phyloP scores from a whole-genome alignment of 2,888 invertebrate species.

The Tachystola acroxantha region DNA sequence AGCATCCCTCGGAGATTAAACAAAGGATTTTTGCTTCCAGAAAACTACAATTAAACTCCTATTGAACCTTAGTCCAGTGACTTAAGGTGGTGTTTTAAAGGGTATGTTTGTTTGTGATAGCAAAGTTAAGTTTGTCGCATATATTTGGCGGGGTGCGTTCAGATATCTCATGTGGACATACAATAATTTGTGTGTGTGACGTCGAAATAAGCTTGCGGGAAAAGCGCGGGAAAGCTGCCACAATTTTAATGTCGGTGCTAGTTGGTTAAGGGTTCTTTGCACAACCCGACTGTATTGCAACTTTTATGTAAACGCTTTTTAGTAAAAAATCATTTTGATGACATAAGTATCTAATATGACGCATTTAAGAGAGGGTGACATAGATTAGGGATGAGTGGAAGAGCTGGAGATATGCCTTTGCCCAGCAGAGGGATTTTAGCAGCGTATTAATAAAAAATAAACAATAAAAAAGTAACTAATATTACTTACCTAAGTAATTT shows the following conservation, averaged over 20 bases:
- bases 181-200: slow-evolving; percentile 36
- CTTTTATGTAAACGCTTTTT: no score
- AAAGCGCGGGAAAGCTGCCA: slow-evolving; percentile 20
- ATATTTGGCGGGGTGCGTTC: slow-evolving; percentile 12
- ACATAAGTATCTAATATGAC: no score
- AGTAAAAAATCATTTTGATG: no score
- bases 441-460: no score
- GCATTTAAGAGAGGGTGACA: no score
- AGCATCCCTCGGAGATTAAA: slow-evolving; percentile 15
- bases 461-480: no score
- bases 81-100: slow-evolving; percentile 2
- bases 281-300: no score
- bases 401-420: no score
- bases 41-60: neutral
- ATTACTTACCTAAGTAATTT: no score
- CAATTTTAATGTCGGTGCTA: slow-evolving; percentile 27
- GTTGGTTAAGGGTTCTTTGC: neutral
- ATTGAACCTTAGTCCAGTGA: slow-evolving; percentile 1
- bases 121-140: slow-evolving; percentile 4
- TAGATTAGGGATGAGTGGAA: no score
- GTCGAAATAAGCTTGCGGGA: slow-evolving; percentile 27
- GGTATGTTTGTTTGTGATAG: neutral
- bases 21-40: slow-evolving; percentile 5
- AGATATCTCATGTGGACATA: slow-evolving; percentile 22
- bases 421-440: no score